Evolutionary conservation across 2,113 vertebrate species (phyloP).

Genomic region (Fukomys damarensis): DNA sequence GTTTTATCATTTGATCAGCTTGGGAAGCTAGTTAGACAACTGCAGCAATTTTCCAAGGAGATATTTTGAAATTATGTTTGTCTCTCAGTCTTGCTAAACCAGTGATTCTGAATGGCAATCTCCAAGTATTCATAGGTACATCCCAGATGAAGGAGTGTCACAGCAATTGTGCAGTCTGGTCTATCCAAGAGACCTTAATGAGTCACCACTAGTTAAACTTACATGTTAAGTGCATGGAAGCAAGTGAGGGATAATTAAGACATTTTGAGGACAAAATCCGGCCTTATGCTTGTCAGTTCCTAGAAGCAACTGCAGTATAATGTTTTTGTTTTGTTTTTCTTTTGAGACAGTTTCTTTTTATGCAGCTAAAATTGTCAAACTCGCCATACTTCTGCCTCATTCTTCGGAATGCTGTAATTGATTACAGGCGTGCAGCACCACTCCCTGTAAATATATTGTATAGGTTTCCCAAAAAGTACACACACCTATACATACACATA

Average conservation of each 20-base stretch:
- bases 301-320: neutral
- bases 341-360: neutral
- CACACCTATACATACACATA: neutral
- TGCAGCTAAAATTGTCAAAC: neutral
- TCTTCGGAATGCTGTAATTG: too few relatives aligned
- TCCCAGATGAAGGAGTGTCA: neutral
- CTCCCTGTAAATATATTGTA: neutral
- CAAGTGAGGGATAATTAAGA: neutral
- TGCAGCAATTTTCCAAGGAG: neutral
- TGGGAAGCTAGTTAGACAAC: neutral
- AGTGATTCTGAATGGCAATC: neutral
- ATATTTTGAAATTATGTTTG: neutral
- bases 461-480: neutral
- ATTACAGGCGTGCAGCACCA: neutral
- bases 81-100: neutral
- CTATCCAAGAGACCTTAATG: neutral
- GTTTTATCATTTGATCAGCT: neutral
- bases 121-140: neutral
- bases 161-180: neutral
- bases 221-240: neutral
- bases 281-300: neutral
- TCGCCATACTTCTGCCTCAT: neutral
- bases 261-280: neutral
- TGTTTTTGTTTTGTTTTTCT: neutral
- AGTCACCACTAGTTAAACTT: neutral